phyloP scores from a whole-genome alignment of 1,140 invertebrate genomes.

The Bemisia tabaci region DNA sequence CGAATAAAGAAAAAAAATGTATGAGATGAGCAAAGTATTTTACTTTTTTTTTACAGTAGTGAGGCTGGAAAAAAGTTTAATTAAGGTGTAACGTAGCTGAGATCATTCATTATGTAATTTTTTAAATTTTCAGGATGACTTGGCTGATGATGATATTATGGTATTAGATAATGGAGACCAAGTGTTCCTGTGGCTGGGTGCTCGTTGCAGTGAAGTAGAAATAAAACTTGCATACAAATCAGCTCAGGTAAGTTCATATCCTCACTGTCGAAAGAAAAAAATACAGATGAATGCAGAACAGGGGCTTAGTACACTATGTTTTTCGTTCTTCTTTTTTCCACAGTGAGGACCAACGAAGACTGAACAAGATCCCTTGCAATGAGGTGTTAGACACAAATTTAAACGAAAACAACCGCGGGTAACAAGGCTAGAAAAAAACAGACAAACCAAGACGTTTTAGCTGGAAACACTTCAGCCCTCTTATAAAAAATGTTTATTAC shows the following conservation, averaged over 20 bases:
- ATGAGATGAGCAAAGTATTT: too few relatives aligned
- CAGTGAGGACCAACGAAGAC: too few relatives aligned
- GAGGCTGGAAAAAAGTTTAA: too few relatives aligned
- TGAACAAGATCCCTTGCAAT: background rate
- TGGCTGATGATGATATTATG: conserved; percentile 99
- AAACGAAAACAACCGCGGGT: too few relatives aligned
- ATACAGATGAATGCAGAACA: background rate
- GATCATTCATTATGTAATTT: too few relatives aligned
- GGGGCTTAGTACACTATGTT: background rate
- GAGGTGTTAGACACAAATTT: background rate
- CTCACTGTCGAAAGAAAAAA: background rate
- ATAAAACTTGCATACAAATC: conserved; percentile 98
- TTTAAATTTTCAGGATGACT: conserved; percentile 83
- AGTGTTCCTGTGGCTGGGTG: conserved; percentile 95
- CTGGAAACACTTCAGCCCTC: too few relatives aligned
- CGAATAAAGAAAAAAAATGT: too few relatives aligned
- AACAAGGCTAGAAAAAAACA: too few relatives aligned
- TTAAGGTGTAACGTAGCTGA: too few relatives aligned
- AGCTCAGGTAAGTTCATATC: conserved; percentile 60
- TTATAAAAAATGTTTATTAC: too few relatives aligned
- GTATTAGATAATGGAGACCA: conserved; percentile 96
- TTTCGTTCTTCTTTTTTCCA: background rate
- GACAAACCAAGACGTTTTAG: too few relatives aligned
- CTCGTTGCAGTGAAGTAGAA: conserved; percentile 93
- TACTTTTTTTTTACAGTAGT: too few relatives aligned